Conservation (phyloP, 2,888 invertebrate genomes). For the Pristionchus japonicus region DNA sequence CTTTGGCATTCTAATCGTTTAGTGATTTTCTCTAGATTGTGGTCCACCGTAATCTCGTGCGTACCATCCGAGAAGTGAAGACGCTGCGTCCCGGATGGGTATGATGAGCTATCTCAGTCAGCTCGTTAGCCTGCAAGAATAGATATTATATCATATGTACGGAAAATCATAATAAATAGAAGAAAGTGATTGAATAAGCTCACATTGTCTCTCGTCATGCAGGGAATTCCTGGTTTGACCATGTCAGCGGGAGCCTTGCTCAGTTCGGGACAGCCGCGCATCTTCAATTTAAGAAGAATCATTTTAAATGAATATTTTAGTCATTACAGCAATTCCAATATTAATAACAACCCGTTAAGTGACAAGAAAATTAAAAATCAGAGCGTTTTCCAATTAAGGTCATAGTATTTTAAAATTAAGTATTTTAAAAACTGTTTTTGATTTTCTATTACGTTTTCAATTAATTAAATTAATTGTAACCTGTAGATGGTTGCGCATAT, state of each 20-base stretch:
- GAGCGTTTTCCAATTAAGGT: background rate
- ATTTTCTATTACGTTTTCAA: too few species aligned
- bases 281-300: background rate
- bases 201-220: conserved; percentile 37
- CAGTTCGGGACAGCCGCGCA: conserved; percentile 15
- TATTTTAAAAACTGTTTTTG: too few species aligned
- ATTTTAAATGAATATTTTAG: background rate
- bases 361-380: background rate
- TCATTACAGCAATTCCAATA: too few species aligned
- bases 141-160: background rate
- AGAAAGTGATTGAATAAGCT: background rate
- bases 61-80: conserved; percentile 21
- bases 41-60: background rate
- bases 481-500: conserved; percentile 41
- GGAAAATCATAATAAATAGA: background rate
- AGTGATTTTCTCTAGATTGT: background rate
- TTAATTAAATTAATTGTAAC: too few species aligned
- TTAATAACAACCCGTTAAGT: too few species aligned
- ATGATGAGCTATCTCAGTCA: background rate
- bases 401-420: too few species aligned
- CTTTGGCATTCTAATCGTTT: background rate
- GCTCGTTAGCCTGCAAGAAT: background rate
- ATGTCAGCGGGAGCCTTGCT: background rate
- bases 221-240: background rate
- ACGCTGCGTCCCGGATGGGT: background rate